Conservation (phyloP, 2,888 invertebrate genomes). For the Willowsia nigromaculata region DNA sequence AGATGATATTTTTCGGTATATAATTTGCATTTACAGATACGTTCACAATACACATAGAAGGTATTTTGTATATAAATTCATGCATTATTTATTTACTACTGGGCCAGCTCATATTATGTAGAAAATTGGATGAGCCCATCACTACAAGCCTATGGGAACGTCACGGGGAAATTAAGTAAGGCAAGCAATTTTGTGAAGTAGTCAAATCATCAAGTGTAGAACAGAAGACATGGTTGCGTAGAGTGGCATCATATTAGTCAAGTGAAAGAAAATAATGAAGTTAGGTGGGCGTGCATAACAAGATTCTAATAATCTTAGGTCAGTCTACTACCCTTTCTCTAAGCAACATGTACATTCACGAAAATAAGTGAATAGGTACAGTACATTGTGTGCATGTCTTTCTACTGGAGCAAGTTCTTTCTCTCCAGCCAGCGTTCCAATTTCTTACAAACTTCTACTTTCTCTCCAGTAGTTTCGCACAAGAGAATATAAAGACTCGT, state of each 20-base stretch:
- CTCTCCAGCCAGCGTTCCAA: not conserved
- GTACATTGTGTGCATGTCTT: not conserved
- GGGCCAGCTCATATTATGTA: not conserved
- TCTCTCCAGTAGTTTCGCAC: not conserved
- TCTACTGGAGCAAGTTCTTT: not conserved
- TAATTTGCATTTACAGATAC: not conserved
- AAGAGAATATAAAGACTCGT: not conserved
- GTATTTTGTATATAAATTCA: not conserved
- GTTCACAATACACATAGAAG: not conserved
- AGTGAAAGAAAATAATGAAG: slow-evolving; percentile 15
- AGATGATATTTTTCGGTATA: not conserved
- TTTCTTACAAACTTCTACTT: not conserved
- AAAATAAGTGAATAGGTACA: not conserved
- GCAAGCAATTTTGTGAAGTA: not conserved
- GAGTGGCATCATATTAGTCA: not conserved
- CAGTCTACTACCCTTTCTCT: not conserved
- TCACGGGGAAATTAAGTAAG: not conserved
- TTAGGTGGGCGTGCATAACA: slow-evolving; percentile 25
- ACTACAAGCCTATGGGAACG: not conserved
- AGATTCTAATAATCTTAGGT: slow-evolving; percentile 40
- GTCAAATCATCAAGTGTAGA: not conserved
- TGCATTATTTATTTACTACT: not conserved
- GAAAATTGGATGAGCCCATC: not conserved
- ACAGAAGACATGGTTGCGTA: not conserved
- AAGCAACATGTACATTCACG: not conserved